phyloP scores from a whole-genome alignment of 2,797 vertebrate genomes.

The Fratercula arctica region DNA sequence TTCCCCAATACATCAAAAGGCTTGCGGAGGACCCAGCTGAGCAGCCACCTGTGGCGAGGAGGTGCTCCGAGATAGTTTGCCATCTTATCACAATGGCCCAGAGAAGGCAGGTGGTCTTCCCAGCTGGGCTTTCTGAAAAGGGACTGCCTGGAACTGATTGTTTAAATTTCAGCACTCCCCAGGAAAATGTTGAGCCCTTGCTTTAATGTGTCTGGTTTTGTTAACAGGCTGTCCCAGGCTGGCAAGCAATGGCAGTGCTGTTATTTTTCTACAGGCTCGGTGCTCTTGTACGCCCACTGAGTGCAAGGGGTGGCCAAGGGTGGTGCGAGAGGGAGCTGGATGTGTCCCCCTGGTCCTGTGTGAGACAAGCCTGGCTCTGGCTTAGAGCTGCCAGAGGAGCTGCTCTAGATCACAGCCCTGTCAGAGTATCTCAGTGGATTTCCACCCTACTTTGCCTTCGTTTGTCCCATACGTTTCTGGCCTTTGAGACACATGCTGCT shows the following conservation, averaged over 20 bases:
- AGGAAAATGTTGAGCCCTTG: conserved; percentile 4
- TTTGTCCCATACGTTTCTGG: neutral
- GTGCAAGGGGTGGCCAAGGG: neutral
- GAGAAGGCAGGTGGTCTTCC: conserved; percentile 1
- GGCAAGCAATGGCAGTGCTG: fast-evolving
- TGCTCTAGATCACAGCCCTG: neutral
- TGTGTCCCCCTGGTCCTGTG: neutral
- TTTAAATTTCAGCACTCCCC: conserved; percentile 15
- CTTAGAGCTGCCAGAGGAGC: neutral
- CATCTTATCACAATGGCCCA: conserved; percentile 33
- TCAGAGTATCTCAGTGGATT: neutral
- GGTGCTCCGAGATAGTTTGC: neutral
- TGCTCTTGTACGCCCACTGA: fast-evolving
- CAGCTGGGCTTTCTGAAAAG: neutral
- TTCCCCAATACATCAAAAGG: conserved; percentile 26
- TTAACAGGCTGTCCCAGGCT: neutral
- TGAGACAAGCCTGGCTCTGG: neutral
- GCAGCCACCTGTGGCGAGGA: neutral
- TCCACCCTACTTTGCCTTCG: neutral
- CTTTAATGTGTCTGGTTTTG: neutral
- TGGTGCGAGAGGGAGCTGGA: neutral
- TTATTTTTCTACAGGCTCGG: neutral
- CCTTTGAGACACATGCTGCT: neutral
- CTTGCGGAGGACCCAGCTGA: neutral
- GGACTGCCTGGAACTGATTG: neutral